Evolutionary conservation across 2,888 invertebrate genomes (phyloP), one percentile per base, ranked within the genome.

Genomic region (Sinotaia quadrata): DNA sequence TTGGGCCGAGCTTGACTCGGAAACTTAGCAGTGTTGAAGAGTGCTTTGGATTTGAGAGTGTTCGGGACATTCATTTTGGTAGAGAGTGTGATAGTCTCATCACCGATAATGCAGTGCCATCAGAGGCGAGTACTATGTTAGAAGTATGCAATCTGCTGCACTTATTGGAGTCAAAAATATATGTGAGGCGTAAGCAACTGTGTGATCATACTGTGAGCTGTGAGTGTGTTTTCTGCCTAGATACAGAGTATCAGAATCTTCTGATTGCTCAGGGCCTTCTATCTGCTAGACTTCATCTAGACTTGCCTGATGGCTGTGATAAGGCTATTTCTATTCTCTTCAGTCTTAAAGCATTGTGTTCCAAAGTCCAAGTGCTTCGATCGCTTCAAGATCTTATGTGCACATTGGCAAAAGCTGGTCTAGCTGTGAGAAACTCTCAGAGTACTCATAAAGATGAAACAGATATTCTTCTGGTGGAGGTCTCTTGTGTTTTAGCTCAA

Each of bases 21-120:
- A 41, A 41, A 41, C 41, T 41, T 18, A 18, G 10, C 41, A 7
- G 33, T 52, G 31, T 7, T 36, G 51, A 49, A n/a, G 70, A 68
- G 10, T 66, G 66, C 54, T 71, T 73, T 70, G 75, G 75, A 21
- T 73, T 75, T 56, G 49, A 73, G 29, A 52, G 68, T 57, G 44
- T 66, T 15, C 54, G 66, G 47, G 66, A 66, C 29, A 57, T 57
- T 2, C 56, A 33, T 29, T 29, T 57, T 12, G 41, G 41, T 12
- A 10, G 18, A 41, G 41, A 41, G 10, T 41, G 18, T 18, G 18
- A 18, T 41, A 41, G 18, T 18, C 41, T 41, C 10, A 18, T 18
- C 10, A 41, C 41, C 18, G 41, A 18, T 41, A 18, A 10, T 41
- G 41, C 10, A 41, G 10, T 12, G 41, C 10, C 18, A 41, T 12